These are phyloP conservation scores for Tapirus terrestris DNA, from an alignment of 2,113 vertebrate species.

Conservation along the genomic window DNA sequence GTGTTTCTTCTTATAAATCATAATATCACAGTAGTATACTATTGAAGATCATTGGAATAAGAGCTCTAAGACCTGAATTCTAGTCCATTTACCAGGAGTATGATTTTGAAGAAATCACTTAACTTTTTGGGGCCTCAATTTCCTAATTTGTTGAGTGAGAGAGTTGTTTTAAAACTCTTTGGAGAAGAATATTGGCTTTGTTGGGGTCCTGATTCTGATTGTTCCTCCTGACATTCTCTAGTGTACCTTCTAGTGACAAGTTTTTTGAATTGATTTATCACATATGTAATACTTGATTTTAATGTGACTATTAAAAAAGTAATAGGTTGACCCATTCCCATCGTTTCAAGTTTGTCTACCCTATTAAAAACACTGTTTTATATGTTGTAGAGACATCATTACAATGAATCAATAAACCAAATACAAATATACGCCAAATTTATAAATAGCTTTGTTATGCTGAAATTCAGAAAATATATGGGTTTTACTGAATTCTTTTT, in stretches of 20 bases:
- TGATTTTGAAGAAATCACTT: not conserved
- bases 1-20: not conserved
- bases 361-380: not conserved
- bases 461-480: not conserved
- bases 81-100: not conserved
- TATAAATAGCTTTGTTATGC: not conserved
- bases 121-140: not conserved
- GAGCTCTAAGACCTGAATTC: not conserved
- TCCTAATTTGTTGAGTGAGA: not conserved
- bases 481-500: not conserved
- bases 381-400: not conserved
- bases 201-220: not conserved
- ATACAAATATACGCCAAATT: not conserved
- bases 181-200: not conserved
- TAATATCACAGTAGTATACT: not conserved
- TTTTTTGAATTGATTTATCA: not conserved
- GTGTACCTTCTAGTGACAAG: not conserved
- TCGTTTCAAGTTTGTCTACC: not conserved
- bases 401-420: not conserved
- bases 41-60: not conserved
- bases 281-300: not conserved
- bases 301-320: not conserved
- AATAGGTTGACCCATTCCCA: not conserved
- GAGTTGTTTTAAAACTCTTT: not conserved
- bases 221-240: not conserved